Conservation (phyloP, 1,140 invertebrate species). For the Apis dorsata region DNA sequence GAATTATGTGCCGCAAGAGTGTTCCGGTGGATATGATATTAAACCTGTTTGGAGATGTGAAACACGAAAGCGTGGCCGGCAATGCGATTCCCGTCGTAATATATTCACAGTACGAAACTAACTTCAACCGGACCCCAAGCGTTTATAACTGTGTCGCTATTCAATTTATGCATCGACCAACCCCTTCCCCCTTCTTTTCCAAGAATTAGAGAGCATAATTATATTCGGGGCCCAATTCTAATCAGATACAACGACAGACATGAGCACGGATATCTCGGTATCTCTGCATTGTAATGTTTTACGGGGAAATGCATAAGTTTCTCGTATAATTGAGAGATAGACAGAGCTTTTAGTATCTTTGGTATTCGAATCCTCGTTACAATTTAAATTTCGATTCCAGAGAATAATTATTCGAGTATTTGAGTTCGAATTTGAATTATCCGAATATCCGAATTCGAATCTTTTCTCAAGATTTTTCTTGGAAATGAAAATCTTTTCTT, state of each 20-base stretch:
- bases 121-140: conserved; percentile 29
- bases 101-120: conserved; percentile 33
- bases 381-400: too few species aligned
- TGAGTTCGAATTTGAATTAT: too few species aligned
- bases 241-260: background rate
- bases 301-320: background rate
- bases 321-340: background rate
- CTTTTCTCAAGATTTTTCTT: too few species aligned
- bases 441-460: too few species aligned
- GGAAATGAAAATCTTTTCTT: too few species aligned
- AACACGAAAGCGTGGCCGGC: background rate
- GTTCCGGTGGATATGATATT: conserved; percentile 1
- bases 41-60: conserved; percentile 9
- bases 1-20: conserved; percentile 4
- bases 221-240: background rate
- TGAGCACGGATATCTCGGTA: background rate
- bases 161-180: conserved; percentile 26
- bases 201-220: conserved; percentile 15
- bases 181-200: background rate
- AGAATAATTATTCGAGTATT: too few species aligned
- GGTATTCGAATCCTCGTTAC: too few species aligned
- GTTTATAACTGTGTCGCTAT: conserved; percentile 27
- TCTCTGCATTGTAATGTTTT: background rate
- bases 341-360: too few species aligned
- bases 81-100: conserved; percentile 18